Conservation (phyloP, 2,797 vertebrate species). For the Phalanger gymnotis region DNA sequence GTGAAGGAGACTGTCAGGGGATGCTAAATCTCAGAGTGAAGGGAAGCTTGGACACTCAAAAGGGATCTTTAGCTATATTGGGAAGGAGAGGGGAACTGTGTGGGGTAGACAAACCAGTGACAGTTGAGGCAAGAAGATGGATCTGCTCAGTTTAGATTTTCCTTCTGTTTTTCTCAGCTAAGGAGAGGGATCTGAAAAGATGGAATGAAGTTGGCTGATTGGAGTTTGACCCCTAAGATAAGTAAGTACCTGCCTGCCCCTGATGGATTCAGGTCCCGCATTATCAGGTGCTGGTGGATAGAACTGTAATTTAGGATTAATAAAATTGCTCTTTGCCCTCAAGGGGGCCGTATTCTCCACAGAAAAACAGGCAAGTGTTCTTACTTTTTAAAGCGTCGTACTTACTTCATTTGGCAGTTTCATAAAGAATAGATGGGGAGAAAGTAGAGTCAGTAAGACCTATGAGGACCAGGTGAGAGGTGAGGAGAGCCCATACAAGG, state of each 20-base stretch:
- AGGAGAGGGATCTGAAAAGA: not conserved
- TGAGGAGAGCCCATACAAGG: not conserved
- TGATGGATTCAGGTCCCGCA: not conserved
- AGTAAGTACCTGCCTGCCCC: not conserved
- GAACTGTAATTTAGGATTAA: not conserved
- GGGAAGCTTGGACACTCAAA: not conserved
- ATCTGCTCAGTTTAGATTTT: not conserved
- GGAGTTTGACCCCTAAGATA: not conserved
- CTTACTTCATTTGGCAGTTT: not conserved
- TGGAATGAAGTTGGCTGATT: not conserved
- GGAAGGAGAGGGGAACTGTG: not conserved
- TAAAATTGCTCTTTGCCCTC: not conserved
- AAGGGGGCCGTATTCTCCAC: not conserved
- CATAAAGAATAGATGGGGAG: not conserved
- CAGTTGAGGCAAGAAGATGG: not conserved
- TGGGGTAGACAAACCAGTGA: not conserved
- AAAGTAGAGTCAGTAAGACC: not conserved
- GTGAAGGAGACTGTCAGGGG: not conserved
- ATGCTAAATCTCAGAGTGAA: not conserved
- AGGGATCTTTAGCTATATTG: not conserved
- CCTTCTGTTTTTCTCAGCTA: not conserved
- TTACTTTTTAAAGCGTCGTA: not conserved
- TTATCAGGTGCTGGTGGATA: not conserved
- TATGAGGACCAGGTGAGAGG: not conserved
- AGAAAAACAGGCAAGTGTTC: not conserved